Percentiles rank a stretch among this genome's conserved stretches.
Evolutionary conservation across 35 echinoderm and acorn worm genomes (phyloP).

Genomic region (Apostichopus japonicus): DNA sequence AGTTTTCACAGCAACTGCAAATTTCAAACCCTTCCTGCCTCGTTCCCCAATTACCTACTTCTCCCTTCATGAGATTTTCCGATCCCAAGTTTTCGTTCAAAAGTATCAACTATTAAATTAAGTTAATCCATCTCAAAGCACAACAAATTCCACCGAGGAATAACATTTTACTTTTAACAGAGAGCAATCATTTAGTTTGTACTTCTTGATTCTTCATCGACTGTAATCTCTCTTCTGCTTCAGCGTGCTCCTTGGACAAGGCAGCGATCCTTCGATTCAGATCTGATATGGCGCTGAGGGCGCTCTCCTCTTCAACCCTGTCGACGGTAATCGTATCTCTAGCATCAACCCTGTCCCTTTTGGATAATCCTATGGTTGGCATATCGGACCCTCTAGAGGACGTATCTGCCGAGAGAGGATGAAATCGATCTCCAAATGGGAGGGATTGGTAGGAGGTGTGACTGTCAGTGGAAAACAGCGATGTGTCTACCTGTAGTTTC

Average conservation of each 20-base stretch:
- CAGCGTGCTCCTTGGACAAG: constrained; percentile 36
- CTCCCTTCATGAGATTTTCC: too few relatives aligned
- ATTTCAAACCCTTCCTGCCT: too few relatives aligned
- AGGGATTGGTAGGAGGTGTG: constrained; percentile 12
- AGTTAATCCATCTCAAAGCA: too few relatives aligned
- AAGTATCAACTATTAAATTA: too few relatives aligned
- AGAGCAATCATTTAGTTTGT: neutral
- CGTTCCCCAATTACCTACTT: too few relatives aligned
- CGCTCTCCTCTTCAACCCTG: neutral
- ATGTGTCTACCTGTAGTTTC: neutral
- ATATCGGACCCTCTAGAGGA: neutral
- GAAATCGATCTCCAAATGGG: neutral
- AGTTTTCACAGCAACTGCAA: too few relatives aligned
- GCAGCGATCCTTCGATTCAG: constrained; percentile 35
- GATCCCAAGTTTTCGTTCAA: too few relatives aligned
- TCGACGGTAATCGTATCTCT: neutral
- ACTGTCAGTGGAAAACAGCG: constrained; percentile 31
- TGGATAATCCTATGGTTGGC: neutral
- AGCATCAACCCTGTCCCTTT: too few relatives aligned
- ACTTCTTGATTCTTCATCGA: constrained; percentile 27
- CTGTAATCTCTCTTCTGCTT: constrained; percentile 32
- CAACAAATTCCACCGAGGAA: too few relatives aligned
- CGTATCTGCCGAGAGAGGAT: neutral
- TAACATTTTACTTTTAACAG: too few relatives aligned
- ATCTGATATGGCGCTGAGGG: constrained; percentile 27